Conservation (phyloP, 2,888 invertebrate genomes). For the Nephrotoma flavescens region DNA sequence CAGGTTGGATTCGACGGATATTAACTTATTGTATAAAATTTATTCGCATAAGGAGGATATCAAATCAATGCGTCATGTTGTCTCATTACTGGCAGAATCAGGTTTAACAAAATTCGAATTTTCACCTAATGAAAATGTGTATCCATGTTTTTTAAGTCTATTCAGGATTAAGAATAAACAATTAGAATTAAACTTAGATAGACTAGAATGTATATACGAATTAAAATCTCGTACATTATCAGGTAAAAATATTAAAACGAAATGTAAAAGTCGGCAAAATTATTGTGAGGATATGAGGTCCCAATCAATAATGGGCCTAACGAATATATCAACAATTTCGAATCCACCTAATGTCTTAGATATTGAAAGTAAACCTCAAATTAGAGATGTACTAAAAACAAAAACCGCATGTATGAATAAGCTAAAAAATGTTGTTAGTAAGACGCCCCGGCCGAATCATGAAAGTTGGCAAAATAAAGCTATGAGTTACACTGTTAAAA, state of each 20-base stretch:
- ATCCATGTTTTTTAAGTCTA: constrained; percentile 10
- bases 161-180: constrained; percentile 22
- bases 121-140: constrained; percentile 7
- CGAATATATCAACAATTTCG: not conserved
- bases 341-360: not conserved
- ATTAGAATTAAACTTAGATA: constrained; percentile 16
- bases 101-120: constrained; percentile 11
- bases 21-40: constrained; percentile 10
- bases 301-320: not conserved
- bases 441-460: not conserved
- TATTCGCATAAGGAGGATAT: constrained; percentile 9
- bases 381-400: not conserved
- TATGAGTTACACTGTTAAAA: constrained; percentile 10
- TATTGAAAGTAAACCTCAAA: not conserved
- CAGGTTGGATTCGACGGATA: constrained; percentile 6
- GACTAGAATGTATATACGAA: constrained; percentile 9
- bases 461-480: constrained; percentile 7
- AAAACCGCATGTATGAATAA: not conserved
- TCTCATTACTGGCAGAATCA: constrained; percentile 12
- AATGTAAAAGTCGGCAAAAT: not conserved
- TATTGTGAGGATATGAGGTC: not conserved
- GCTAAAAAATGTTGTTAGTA: not conserved
- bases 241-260: not conserved
- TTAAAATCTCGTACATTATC: not conserved
- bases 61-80: constrained; percentile 11